Evolutionary conservation across 1,140 invertebrate species (phyloP).

Genomic region (Drosophila pectinifera): DNA sequence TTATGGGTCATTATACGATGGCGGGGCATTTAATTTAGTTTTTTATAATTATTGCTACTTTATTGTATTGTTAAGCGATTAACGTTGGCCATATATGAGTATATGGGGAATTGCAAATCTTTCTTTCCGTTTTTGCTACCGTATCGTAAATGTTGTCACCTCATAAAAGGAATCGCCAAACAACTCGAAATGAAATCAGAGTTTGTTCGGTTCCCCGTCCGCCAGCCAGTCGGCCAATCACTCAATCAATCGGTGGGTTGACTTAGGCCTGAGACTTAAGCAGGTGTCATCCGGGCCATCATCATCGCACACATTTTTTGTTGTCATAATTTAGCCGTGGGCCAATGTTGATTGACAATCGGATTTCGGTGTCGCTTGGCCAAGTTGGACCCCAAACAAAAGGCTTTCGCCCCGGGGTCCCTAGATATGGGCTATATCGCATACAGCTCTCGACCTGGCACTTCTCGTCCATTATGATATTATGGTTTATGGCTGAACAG

Average conservation of each 20-base stretch:
- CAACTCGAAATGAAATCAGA: conserved; percentile 44
- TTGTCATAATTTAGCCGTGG: conserved; percentile 21
- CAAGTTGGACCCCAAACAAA: conserved; percentile 37
- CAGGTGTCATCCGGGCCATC: conserved; percentile 45
- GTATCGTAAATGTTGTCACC: conserved; percentile 57
- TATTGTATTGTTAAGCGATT: conserved; percentile 84
- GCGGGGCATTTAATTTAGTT: conserved; percentile 76
- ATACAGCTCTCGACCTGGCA: conserved; percentile 18
- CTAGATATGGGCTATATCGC: conserved; percentile 18
- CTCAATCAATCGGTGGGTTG: conserved; percentile 32
- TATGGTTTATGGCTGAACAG: conserved; percentile 56
- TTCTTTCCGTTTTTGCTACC: conserved; percentile 48
- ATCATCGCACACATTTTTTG: conserved; percentile 35
- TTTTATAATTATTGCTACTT: conserved; percentile 84
- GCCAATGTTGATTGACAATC: conserved; percentile 74
- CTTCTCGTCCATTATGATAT: conserved; percentile 49
- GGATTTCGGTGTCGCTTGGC: conserved; percentile 66
- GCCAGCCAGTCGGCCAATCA: conserved; percentile 30
- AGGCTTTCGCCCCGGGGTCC: conserved; percentile 18
- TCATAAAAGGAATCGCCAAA: conserved; percentile 69
- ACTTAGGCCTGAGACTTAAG: conserved; percentile 44
- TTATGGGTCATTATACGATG: conserved; percentile 64
- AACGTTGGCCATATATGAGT: conserved; percentile 56
- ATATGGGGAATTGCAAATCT: conserved; percentile 74
- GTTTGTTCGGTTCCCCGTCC: conserved; percentile 4